These are phyloP conservation scores for Yponomeuta plumbellus DNA, from an alignment of 2,888 invertebrate species.

Conservation along the genomic window DNA sequence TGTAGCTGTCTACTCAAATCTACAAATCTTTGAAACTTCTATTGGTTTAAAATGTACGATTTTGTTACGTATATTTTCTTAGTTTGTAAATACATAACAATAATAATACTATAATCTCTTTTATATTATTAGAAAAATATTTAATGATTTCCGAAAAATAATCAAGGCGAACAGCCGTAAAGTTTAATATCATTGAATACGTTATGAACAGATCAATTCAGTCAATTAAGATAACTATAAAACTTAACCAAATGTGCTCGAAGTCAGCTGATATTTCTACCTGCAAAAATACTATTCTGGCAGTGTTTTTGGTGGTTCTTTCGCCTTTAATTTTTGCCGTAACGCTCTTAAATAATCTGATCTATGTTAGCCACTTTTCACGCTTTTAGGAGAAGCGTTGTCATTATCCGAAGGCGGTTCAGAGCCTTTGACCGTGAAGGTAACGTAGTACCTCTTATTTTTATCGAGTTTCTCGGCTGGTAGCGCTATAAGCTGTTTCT, in stretches of 20 bases:
- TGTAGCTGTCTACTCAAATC: too few relatives aligned
- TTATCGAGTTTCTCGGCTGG: slow-evolving; percentile 91
- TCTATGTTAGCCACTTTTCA: slow-evolving; percentile 45
- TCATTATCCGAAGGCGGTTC: slow-evolving; percentile 75
- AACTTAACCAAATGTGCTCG: slow-evolving; percentile 14
- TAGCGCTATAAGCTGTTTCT: slow-evolving; percentile 90
- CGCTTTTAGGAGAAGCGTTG: slow-evolving; percentile 52
- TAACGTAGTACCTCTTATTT: slow-evolving; percentile 93
- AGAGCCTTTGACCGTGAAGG: slow-evolving; percentile 91
- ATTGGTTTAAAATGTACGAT: background rate
- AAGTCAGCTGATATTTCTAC: too few relatives aligned
- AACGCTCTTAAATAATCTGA: background rate
- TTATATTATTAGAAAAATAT: slow-evolving; percentile 23
- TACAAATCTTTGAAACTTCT: too few relatives aligned
- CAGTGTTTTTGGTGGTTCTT: slow-evolving; percentile 30
- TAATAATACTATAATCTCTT: slow-evolving; percentile 19
- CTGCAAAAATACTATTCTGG: slow-evolving; percentile 22
- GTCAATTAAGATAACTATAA: slow-evolving; percentile 24
- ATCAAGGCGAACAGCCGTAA: background rate
- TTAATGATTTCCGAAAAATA: slow-evolving; percentile 18
- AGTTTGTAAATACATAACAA: background rate
- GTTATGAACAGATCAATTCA: slow-evolving; percentile 39
- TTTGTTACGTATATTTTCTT: background rate
- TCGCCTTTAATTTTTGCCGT: slow-evolving; percentile 5
- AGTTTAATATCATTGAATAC: slow-evolving; percentile 18